Evolutionary conservation across 2,113 vertebrate species (phyloP).

Genomic region (Poeciliopsis prolifica): DNA sequence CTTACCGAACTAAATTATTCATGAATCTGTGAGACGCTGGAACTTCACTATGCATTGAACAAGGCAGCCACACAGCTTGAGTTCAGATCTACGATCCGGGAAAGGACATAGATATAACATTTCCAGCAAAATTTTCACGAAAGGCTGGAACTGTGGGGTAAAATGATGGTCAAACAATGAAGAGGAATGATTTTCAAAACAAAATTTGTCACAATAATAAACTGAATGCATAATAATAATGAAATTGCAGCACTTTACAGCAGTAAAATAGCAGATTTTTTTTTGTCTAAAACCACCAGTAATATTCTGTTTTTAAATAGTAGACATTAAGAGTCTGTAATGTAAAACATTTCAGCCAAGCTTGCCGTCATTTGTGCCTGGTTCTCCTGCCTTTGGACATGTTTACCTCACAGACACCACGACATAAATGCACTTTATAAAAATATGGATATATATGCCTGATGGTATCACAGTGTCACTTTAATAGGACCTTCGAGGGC

Average conservation of each 20-base stretch:
- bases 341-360: conserved; percentile 13
- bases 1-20: conserved; percentile 64
- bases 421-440: conserved; percentile 6
- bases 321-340: not conserved
- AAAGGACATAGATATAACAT: too few species aligned
- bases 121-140: too few species aligned
- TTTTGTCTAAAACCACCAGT: not conserved
- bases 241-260: too few species aligned
- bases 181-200: too few species aligned
- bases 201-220: too few species aligned
- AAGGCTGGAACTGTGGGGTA: too few species aligned
- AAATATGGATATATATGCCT: conserved; percentile 45
- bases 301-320: not conserved
- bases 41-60: conserved; percentile 7
- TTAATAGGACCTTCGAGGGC: conserved; percentile 47
- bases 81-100: not conserved
- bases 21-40: conserved; percentile 44
- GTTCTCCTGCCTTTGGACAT: not conserved
- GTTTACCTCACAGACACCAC: conserved; percentile 12
- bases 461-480: conserved; percentile 33
- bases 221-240: too few species aligned
- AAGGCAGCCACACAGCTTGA: not conserved
- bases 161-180: too few species aligned
- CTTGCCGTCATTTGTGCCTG: conserved; percentile 3
- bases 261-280: not conserved